Evolutionary conservation across 2,888 invertebrate genomes (phyloP), one percentile per base, ranked within the genome.

Genomic region (Notodonta dromedarius): DNA sequence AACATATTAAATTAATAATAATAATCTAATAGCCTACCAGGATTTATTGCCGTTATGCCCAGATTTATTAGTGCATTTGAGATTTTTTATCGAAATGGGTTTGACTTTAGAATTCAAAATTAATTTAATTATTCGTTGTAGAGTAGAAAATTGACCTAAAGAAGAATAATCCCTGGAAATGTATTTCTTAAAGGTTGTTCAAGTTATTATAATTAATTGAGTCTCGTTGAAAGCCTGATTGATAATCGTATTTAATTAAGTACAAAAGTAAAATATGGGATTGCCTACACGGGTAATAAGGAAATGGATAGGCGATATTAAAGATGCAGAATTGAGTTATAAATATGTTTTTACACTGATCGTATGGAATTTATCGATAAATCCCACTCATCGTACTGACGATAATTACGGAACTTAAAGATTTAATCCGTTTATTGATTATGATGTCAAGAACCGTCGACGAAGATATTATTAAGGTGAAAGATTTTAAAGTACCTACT

Each of bases 251-350:
- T 46, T 42, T n/a, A 46, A 46, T 5, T n/a, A 13, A 46, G n/a
- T 46, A 46, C 46, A 46, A 46, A n/a, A 46, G n/a, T 46, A n/a
- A 46, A 5, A 6, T 46, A 46, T 46, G 13, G 13, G 13, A 13
- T 46, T 6, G 5, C n/a, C 46, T n/a, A 9, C 5, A 46, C 7
- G 8, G 8, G 6, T 24, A 57, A 51, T 51, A 61, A 58, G 56
- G 51, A 64, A 58, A 63, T 66, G 59, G 48, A 32, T 48, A 56
- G 13, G 58, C 56, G 24, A 50, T 56, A 56, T 40, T 59, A 57
- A 44, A 35, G 51, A 57, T 50, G 58, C 39, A 32, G 13, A 64
- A 64, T 58, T 56, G 51, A 71, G 57, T 35, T 24, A 50, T 63
- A 53, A 59, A 35, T 35, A 7, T 35, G 35, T 35, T 35, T 5